Base-by-base conservation (phyloP, 1,140 invertebrate species). In the Nephila pilipes region DNA sequence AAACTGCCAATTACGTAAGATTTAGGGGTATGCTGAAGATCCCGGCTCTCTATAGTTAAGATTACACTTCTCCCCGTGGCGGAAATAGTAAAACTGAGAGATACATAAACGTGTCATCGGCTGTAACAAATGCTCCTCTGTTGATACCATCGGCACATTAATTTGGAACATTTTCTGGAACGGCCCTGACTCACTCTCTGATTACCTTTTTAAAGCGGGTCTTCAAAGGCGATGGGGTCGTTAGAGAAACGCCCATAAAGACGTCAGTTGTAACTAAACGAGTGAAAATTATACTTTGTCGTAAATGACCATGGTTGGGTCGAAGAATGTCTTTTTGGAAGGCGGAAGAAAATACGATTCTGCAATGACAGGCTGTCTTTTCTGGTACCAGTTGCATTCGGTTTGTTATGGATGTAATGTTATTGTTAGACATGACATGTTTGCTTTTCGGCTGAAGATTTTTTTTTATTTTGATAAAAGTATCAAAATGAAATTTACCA, bases 211-310 rank as follows among this genome's bases (percentile, higher is more conserved):
- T 60, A 60, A 60, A 87, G 46, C 46, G 85, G 32, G 57, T 14
- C 57, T 54, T 87, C 85, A 63, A 83, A 36, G 10, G 32, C 57
- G n/a, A 18, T 29, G 69, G 18, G 29, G n/a, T 87, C 85, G 54
- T 87, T 87, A 87, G 55, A 36, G 57, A 83, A 36, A 58, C 85
- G 20, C 55, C 57, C 32, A 87, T 87, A 87, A 87, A 60, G 55
- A 36, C 55, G 58, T 87, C 85, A 63, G 58, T 60, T 60, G 85
- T 87, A 32, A 87, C 85, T 87, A 87, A 87, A 60, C 29, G 85
- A 32, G 80, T 36, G 29, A 36, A 57, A 87, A 87, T 87, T 60
- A 87, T 32, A 87, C 57, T 87, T 54, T 32, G 46, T 38, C 22
- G 12, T 32, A 87, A 87, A 87, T 87, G 85, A 54, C 85, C 57